Conservation (phyloP, 30 jellyfish, hydroid and myxozoan genomes). For the Mastigias papua region DNA sequence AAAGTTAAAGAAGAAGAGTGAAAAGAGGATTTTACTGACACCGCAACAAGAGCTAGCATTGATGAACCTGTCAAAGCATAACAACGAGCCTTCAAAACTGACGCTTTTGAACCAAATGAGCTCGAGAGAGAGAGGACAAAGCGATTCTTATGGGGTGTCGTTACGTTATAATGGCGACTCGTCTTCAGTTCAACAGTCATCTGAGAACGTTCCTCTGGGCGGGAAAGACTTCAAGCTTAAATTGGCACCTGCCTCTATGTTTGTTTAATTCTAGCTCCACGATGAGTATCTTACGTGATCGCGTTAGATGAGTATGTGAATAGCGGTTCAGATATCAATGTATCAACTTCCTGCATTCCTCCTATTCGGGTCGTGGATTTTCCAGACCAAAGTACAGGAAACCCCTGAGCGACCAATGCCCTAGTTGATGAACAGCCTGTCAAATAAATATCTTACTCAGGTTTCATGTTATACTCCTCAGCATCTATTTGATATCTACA, state of each 20-base stretch:
- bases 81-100: conserved; percentile 54
- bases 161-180: not conserved
- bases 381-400: too few relatives aligned
- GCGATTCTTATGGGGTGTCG: conserved; percentile 20
- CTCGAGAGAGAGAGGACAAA: conserved; percentile 19
- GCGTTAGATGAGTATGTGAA: too few relatives aligned
- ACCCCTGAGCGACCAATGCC: too few relatives aligned
- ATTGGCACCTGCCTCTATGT: conserved; percentile 55
- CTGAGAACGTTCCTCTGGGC: conserved; percentile 54
- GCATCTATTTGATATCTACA: too few relatives aligned
- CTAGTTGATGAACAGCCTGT: too few relatives aligned
- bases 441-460: too few relatives aligned
- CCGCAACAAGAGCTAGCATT: conserved; percentile 74
- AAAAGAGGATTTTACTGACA: conserved; percentile 12
- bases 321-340: too few relatives aligned
- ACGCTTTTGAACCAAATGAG: conserved; percentile 31
- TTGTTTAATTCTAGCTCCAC: not conserved
- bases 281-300: too few relatives aligned
- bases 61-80: conserved; percentile 58
- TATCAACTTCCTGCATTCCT: too few relatives aligned
- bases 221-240: conserved; percentile 74
- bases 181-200: conserved; percentile 16
- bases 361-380: too few relatives aligned
- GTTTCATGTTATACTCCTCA: too few relatives aligned
- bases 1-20: conserved; percentile 47